Percentiles rank a stretch among this genome's conserved stretches.
These are phyloP conservation scores for Conchocele bisecta DNA, from an alignment of 2,888 invertebrate genomes.

Conservation along the genomic window DNA sequence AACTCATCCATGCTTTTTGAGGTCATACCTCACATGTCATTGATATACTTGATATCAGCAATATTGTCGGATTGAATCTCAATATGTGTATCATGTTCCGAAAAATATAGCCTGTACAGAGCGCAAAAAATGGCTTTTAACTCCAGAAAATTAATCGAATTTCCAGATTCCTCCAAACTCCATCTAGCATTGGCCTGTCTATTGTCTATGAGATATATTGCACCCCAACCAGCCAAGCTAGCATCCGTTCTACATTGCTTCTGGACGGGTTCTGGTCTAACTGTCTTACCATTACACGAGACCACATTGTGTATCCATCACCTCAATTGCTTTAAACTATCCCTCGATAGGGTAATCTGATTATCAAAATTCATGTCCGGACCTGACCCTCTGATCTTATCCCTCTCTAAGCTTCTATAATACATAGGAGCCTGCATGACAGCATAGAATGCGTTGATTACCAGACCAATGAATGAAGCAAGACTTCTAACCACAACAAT, in stretches of 20 bases:
- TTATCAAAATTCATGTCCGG: conserved; percentile 30
- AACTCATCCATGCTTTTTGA: conserved; percentile 12
- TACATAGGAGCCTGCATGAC: conserved; percentile 45
- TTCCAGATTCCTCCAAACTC: conserved; percentile 9
- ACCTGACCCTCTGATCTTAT: not conserved
- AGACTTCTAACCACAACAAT: conserved; percentile 24
- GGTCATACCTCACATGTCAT: conserved; percentile 32
- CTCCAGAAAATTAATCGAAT: too few species aligned
- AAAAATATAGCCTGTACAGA: conserved; percentile 4
- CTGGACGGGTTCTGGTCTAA: not conserved
- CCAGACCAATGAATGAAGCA: conserved; percentile 41
- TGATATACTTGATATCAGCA: conserved; percentile 21
- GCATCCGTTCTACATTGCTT: conserved; percentile 30
- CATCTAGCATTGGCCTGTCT: conserved; percentile 27
- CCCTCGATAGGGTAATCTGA: conserved; percentile 5
- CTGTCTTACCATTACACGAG: conserved; percentile 29
- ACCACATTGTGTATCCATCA: conserved; percentile 27
- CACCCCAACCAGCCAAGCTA: conserved; percentile 23
- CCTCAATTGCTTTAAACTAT: not conserved
- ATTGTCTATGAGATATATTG: not conserved
- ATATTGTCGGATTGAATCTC: conserved; percentile 22
- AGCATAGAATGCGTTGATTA: conserved; percentile 36
- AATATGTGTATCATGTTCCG: too few species aligned
- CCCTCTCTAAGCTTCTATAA: conserved; percentile 30
- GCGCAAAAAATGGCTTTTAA: conserved; percentile 34